These are phyloP conservation scores for Phoenicopterus ruber DNA, from an alignment of 2,113 vertebrate species.

Conservation along the genomic window DNA sequence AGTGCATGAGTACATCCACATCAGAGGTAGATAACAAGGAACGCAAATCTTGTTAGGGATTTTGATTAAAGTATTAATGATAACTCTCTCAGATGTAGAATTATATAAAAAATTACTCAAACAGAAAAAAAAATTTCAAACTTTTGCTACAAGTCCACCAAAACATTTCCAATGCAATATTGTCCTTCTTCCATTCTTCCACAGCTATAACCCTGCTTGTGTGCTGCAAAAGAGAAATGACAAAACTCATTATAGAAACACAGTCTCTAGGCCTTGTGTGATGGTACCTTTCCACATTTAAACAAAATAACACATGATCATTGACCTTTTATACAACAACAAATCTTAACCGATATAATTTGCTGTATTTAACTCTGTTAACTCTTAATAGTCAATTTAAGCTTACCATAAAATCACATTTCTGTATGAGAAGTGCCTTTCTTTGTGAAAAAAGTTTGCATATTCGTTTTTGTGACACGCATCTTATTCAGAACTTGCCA, in stretches of 20 bases:
- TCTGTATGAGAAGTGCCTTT: neutral
- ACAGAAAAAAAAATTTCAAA: neutral
- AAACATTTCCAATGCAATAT: neutral
- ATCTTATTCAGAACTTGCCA: neutral
- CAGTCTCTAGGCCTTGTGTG: neutral
- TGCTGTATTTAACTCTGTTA: neutral
- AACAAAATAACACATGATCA: neutral
- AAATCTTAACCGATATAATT: neutral
- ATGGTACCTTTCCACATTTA: neutral
- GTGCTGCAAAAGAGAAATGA: neutral
- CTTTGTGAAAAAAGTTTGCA: neutral
- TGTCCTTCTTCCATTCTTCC: neutral
- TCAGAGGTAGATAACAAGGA: neutral
- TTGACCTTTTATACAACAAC: neutral
- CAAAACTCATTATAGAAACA: neutral
- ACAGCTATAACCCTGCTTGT: neutral
- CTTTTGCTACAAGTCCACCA: neutral
- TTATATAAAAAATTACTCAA: neutral
- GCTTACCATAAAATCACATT: neutral
- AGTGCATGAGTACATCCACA: too few relatives aligned
- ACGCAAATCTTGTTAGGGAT: neutral
- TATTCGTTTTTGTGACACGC: neutral
- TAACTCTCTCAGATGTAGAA: neutral
- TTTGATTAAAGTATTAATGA: neutral
- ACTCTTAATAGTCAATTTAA: neutral